Base-by-base conservation (phyloP, 2,888 invertebrate species). In the Adineta ricciae region DNA sequence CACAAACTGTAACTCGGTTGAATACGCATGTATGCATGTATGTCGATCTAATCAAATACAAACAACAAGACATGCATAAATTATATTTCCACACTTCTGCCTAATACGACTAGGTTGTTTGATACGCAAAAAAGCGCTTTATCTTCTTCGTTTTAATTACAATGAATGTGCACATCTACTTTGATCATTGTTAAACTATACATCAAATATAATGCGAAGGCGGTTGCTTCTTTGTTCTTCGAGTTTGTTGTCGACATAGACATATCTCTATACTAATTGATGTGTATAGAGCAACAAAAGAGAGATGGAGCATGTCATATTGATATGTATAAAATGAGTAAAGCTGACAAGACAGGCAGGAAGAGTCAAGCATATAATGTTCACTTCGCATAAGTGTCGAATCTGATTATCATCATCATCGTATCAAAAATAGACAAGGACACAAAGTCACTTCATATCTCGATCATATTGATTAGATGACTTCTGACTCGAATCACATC, bases 231-330 rank as follows among this genome's bases (percentile, higher is more conserved):
- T 64, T 64, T 64, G 64, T 64, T 64, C 19, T 64, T 64, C 32
- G 46, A 11, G 27, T 16, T 64, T 64, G 64, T 64, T 64, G 64
- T 64, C 64, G 36, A 64, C 64, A 32, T 64, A 27, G 32, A 32
- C 36, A 64, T 64, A 64, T 64, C n/a, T n/a, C 64, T 19, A 64
- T 64, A 64, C 64, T 64, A 64, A 64, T 64, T 64, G 64, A 64
- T 64, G 64, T 36, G 32, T 64, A 64, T 32, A 64, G 64, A 32
- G 32, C 64, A 27, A 64, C 64, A 16, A 64, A 64, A 46, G 11
- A 32, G 64, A 64, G 64, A 64, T 64, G 64, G 32, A 64, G 64
- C 64, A 32, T 64, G 64, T 64, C 64, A 16, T 64, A 32, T 64
- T 64, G 64, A 64, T 64, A 64, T 64, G 64, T 64, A 32, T 64